These are phyloP conservation scores for Ophion costatus DNA, from an alignment of 2,888 invertebrate genomes.

Conservation along the genomic window DNA sequence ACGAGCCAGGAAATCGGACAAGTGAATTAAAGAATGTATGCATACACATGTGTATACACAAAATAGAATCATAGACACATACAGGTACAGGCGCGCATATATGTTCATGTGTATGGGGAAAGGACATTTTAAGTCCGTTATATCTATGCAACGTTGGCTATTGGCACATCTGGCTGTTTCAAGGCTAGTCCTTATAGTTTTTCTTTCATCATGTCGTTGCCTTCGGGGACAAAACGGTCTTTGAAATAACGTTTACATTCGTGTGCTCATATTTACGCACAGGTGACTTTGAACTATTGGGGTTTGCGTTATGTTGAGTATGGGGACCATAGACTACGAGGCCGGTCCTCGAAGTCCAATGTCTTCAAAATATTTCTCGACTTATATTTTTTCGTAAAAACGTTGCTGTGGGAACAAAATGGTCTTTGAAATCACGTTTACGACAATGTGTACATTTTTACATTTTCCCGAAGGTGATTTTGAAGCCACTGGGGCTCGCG, in stretches of 20 bases:
- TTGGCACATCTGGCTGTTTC: neutral
- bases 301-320: too few relatives aligned
- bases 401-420: neutral
- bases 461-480: neutral
- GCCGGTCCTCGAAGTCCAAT: too few relatives aligned
- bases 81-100: constrained; percentile 24
- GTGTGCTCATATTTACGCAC: neutral
- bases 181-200: neutral
- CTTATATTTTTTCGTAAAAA: too few relatives aligned
- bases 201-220: neutral
- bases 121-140: neutral
- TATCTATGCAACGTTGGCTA: neutral
- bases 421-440: neutral
- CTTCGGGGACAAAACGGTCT: neutral
- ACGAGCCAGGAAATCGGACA: constrained; percentile 25
- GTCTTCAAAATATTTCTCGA: too few relatives aligned
- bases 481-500: neutral
- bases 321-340: too few relatives aligned
- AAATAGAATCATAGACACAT: constrained; percentile 30
- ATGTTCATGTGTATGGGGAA: neutral
- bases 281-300: too few relatives aligned
- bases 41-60: constrained; percentile 21
- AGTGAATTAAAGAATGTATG: constrained; percentile 49
- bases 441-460: neutral
- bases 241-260: neutral